A percentile compares a stretch with the other conserved stretches of the same genome.
These are phyloP conservation scores for Sminthurides aquaticus DNA, from an alignment of 2,888 invertebrate genomes.

Conservation along the genomic window DNA sequence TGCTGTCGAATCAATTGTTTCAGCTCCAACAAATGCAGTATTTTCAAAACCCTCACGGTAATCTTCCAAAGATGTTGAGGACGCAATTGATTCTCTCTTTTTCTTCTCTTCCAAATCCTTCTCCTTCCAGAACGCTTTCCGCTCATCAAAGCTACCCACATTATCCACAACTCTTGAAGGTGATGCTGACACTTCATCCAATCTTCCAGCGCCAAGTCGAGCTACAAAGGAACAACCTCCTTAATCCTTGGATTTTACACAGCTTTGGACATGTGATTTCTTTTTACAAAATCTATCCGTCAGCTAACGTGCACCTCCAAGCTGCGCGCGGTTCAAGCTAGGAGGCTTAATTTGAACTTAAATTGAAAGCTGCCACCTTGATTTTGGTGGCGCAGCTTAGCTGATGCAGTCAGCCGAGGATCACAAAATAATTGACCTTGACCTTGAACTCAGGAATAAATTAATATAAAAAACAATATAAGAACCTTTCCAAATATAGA, in stretches of 20 bases:
- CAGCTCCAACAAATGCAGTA: conserved; percentile 47
- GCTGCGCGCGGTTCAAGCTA: too few relatives aligned
- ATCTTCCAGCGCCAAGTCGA: not conserved
- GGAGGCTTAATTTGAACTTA: too few relatives aligned
- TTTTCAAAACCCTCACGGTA: conserved; percentile 48
- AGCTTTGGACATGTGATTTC: not conserved
- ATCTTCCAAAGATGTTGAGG: conserved; percentile 21
- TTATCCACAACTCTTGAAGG: conserved; percentile 42
- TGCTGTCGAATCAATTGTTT: conserved; percentile 48
- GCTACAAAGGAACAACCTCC: not conserved
- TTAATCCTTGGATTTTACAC: not conserved
- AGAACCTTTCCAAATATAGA: too few relatives aligned
- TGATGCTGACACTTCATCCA: conserved; percentile 37
- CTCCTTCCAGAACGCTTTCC: conserved; percentile 41
- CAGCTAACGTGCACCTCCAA: too few relatives aligned
- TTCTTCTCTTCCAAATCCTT: conserved; percentile 41
- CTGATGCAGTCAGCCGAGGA: too few relatives aligned
- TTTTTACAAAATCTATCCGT: too few relatives aligned
- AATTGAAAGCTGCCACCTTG: too few relatives aligned
- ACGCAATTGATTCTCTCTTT: conserved; percentile 37
- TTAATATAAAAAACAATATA: too few relatives aligned
- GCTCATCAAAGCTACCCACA: conserved; percentile 39
- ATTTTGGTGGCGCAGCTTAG: not conserved
- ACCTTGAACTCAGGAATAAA: too few relatives aligned
- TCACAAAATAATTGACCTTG: too few relatives aligned